These are phyloP conservation scores for Stenurella melanura DNA, from an alignment of 2,888 invertebrate species.

Conservation along the genomic window DNA sequence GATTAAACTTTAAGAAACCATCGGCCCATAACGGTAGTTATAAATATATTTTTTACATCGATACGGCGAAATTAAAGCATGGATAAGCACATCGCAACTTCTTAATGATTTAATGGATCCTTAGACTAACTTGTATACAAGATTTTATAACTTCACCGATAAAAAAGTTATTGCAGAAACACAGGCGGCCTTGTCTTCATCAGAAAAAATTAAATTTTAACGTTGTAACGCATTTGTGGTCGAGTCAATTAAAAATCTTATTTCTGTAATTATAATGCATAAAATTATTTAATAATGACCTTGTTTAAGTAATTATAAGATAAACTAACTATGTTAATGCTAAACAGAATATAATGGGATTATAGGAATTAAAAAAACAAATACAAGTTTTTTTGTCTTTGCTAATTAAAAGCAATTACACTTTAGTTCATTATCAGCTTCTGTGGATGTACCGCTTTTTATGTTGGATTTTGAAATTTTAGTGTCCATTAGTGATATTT, in stretches of 20 bases:
- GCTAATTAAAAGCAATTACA: neutral
- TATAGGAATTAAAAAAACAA: slow-evolving; percentile 27
- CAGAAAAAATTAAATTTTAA: slow-evolving; percentile 36
- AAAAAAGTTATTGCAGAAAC: slow-evolving; percentile 51
- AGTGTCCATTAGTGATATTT: neutral
- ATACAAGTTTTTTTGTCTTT: neutral
- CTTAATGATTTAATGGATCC: slow-evolving; percentile 60
- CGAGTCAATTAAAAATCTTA: slow-evolving; percentile 60
- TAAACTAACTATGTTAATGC: slow-evolving; percentile 45
- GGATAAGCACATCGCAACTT: slow-evolving; percentile 56
- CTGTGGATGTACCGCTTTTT: slow-evolving; percentile 8
- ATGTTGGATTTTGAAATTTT: neutral
- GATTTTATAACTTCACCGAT: slow-evolving; percentile 55
- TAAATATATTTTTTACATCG: slow-evolving; percentile 50
- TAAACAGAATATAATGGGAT: slow-evolving; percentile 26
- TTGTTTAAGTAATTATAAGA: slow-evolving; percentile 57
- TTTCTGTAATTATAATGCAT: slow-evolving; percentile 63
- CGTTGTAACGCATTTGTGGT: slow-evolving; percentile 55
- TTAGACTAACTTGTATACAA: slow-evolving; percentile 53
- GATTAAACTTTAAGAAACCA: slow-evolving; percentile 49
- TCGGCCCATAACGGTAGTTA: slow-evolving; percentile 56
- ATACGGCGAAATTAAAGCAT: slow-evolving; percentile 56
- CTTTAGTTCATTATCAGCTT: neutral
- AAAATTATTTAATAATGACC: slow-evolving; percentile 62
- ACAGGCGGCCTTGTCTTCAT: slow-evolving; percentile 38